Evolutionary conservation across 2,888 invertebrate species (phyloP), one percentile per base, ranked within the genome.

Genomic region (Melanchra persicariae): DNA sequence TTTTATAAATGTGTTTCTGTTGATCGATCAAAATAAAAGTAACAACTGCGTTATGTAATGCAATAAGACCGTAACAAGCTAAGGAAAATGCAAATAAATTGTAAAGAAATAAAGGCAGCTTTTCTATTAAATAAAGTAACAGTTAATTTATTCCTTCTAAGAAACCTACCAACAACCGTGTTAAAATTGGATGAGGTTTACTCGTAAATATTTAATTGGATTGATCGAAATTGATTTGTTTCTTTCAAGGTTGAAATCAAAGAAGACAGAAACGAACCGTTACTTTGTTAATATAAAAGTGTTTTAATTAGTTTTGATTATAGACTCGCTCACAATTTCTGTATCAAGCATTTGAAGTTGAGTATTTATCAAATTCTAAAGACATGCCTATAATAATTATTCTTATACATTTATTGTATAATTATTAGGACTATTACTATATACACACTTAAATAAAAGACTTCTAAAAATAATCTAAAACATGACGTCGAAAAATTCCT

Each of bases 141-240:
- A 22, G 55, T 57, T 72, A 72, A 72, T 76, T 67, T 45, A 76
- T 72, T 76, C 49, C 10, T 51, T 22, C 43, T 67, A 57, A 67
- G 43, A 72, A 72, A 67, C 26, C 37, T 37, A 37, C 26, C 26
- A 52, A 45, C 74, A 54, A 9, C 22, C 49, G 43, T 58, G 26
- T 76, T 72, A 61, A 74, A 70, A 45, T 61, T 77, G 58, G 40
- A 51, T 58, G 40, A 47, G 71, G 58, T 51, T 62, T 61, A 61
- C 51, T 77, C 54, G 77, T 77, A 75, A 75, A 75, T 75, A 71
- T 71, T 77, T 71, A 63, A 75, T 78, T 77, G 30, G 34, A 63
- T 63, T 75, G 62, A 77, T 62, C 51, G 49, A 54, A 70, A 75
- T 71, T 63, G 77, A 75, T 70, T 77, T 70, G 58, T 77, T 75